Conservation (phyloP, 1,140 invertebrate species). For the Bemisia tabaci region DNA sequence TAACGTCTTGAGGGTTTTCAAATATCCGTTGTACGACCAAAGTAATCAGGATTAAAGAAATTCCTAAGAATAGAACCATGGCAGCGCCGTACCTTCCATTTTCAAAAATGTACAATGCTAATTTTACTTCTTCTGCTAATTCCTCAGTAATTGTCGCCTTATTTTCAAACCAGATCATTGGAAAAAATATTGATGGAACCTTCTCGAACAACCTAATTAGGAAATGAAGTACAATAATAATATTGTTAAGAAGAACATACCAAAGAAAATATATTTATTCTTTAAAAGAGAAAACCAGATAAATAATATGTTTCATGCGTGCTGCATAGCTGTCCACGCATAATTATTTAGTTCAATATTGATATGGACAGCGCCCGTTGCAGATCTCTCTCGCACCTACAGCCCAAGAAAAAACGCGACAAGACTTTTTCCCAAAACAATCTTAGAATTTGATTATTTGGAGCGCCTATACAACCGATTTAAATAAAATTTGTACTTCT, state of each 20-base stretch:
- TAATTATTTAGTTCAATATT: no score
- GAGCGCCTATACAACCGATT: no score
- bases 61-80: background rate
- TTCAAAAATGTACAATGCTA: background rate
- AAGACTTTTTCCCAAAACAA: no score
- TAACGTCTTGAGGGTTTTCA: background rate
- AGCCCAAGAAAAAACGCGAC: no score
- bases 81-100: background rate
- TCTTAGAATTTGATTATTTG: no score
- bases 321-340: no score
- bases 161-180: conserved; percentile 64
- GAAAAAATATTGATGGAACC: conserved; percentile 53
- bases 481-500: no score
- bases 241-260: background rate
- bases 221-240: conserved; percentile 10
- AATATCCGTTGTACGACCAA: background rate
- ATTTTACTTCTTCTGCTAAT: background rate
- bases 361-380: no score
- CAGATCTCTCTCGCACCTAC: no score
- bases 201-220: conserved; percentile 41
- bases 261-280: no score
- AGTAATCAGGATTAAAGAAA: background rate
- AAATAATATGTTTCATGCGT: no score
- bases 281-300: no score
- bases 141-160: conserved; percentile 36